These are phyloP conservation scores for Margaritifera margaritifera DNA, from an alignment of 2,888 invertebrate species.

Conservation along the genomic window DNA sequence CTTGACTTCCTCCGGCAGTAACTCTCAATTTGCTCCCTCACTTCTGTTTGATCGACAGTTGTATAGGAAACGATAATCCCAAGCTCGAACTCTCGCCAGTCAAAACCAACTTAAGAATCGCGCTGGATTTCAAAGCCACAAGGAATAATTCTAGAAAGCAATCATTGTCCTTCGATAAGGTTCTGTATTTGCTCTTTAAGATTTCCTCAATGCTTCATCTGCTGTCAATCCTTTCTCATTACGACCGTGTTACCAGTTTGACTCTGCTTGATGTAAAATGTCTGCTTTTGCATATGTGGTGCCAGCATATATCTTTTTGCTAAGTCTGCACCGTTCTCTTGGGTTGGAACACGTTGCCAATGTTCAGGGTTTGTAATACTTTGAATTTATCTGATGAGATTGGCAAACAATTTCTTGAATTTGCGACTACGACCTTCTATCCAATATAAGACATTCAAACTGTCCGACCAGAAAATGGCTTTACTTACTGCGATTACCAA, in stretches of 20 bases:
- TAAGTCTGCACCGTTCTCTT: slow-evolving; percentile 15
- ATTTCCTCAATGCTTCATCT: neutral
- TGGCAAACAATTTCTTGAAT: slow-evolving; percentile 34
- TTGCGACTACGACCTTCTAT: slow-evolving; percentile 15
- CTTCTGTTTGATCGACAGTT: slow-evolving; percentile 9
- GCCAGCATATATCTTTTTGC: slow-evolving; percentile 3
- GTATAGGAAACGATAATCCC: slow-evolving; percentile 18
- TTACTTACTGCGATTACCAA: neutral
- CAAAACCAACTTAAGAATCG: slow-evolving; percentile 17
- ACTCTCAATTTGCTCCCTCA: slow-evolving; percentile 2
- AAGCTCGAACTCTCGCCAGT: slow-evolving; percentile 9
- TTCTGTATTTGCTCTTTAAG: neutral
- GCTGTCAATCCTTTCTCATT: neutral
- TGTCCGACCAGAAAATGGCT: slow-evolving; percentile 15
- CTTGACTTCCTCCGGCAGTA: slow-evolving; percentile 15
- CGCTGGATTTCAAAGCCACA: slow-evolving; percentile 6
- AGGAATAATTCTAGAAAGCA: neutral
- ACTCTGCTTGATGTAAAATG: slow-evolving; percentile 12
- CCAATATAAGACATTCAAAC: slow-evolving; percentile 22
- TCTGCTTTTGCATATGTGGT: slow-evolving; percentile 1
- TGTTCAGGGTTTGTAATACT: slow-evolving; percentile 15
- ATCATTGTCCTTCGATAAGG: neutral
- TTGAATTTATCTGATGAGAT: slow-evolving; percentile 41
- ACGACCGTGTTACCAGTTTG: slow-evolving; percentile 11
- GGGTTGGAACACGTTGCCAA: slow-evolving; percentile 18